phyloP scores from a whole-genome alignment of 2,888 invertebrate genomes.

The Polyploca ridens region DNA sequence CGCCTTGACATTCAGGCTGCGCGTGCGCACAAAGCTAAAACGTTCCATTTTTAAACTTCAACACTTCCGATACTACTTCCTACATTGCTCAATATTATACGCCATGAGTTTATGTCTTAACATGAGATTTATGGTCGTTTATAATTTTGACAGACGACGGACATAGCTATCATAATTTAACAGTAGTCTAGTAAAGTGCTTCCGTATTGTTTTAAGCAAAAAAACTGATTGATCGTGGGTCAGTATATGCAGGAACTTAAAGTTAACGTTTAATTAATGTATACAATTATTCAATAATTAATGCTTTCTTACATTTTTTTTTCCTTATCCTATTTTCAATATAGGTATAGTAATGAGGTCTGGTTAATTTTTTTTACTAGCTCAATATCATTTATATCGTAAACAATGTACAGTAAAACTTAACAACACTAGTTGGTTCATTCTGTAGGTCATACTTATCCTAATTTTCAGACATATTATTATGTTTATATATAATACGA shows the following conservation, averaged over 20 bases:
- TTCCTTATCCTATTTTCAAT: too few species aligned
- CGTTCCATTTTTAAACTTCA: constrained; percentile 73
- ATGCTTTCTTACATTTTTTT: too few species aligned
- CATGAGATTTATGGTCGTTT: constrained; percentile 18
- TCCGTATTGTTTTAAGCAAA: constrained; percentile 13
- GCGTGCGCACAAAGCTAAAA: constrained; percentile 66
- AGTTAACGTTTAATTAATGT: not conserved
- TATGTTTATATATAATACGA: too few species aligned
- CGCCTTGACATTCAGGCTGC: constrained; percentile 79
- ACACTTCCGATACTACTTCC: constrained; percentile 80
- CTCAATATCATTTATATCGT: too few species aligned
- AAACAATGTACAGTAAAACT: too few species aligned
- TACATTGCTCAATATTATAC: constrained; percentile 44
- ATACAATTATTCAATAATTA: too few species aligned
- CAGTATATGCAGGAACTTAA: not conserved
- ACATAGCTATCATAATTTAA: not conserved
- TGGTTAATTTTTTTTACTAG: too few species aligned
- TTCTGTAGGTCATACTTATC: too few species aligned
- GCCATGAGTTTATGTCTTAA: constrained; percentile 35
- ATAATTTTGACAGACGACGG: constrained; percentile 17
- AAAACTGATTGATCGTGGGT: not conserved
- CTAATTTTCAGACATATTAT: too few species aligned
- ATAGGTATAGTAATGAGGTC: too few species aligned
- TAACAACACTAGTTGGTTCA: too few species aligned
- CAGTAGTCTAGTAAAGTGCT: constrained; percentile 18